phyloP scores from a whole-genome alignment of 2,797 vertebrate genomes.

The Coracias cyanogaster region DNA sequence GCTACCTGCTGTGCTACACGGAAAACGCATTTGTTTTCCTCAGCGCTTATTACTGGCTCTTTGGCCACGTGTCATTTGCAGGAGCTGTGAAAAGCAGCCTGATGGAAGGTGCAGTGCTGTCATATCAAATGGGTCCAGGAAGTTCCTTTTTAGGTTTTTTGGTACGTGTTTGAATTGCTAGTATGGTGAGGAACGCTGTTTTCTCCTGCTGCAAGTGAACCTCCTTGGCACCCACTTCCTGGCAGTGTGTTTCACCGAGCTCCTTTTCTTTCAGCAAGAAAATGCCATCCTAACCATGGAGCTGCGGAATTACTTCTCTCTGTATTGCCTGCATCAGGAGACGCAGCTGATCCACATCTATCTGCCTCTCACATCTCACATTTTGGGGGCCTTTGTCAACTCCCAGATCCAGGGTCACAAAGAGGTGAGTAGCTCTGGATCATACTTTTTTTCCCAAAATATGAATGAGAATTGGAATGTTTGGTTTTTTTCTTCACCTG shows the following conservation, averaged over 20 bases:
- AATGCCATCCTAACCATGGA: conserved; percentile 96
- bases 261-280: conserved; percentile 87
- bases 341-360: conserved; percentile 95
- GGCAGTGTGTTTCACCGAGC: not conserved
- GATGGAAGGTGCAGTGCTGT: not conserved
- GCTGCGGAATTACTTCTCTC: conserved; percentile 94
- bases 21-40: not conserved
- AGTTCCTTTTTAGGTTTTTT: not conserved
- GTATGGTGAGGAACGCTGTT: not conserved
- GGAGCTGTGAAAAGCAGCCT: not conserved
- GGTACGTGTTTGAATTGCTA: not conserved
- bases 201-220: not conserved
- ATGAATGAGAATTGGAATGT: not conserved
- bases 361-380: conserved; percentile 93
- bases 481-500: not conserved
- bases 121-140: not conserved
- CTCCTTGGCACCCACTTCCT: not conserved
- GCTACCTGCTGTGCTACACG: not conserved
- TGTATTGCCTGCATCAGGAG: conserved; percentile 97
- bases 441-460: not conserved
- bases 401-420: conserved; percentile 97
- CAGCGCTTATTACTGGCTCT: not conserved
- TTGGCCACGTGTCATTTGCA: rapidly evolving
- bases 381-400: conserved; percentile 93
- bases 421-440: conserved; percentile 84